Evolutionary conservation across 2,113 vertebrate genomes (phyloP), one percentile per base, ranked within the genome.

Genomic region (Podocnemis expansa): DNA sequence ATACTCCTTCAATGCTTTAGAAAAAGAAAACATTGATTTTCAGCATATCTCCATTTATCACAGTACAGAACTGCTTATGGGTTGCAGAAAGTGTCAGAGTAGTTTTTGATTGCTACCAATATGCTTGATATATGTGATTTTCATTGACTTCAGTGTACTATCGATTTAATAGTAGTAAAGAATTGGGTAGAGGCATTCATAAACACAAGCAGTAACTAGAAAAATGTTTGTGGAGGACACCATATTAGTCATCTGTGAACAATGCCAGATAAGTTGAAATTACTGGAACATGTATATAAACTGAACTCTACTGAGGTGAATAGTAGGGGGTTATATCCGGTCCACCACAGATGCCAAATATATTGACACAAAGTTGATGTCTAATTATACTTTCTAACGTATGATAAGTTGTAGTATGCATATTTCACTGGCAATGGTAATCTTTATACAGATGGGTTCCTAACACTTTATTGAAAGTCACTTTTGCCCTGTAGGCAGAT

Each of bases 1-100:
- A 76, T 76, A 43, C 24, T 43, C 45, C 41, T 41, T 22, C 73
- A 45, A 24, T 25, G 73, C 41, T 45, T 34, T 67, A 87, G 84
- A 34, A 31, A 80, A 92, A 87, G 38, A 94, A 91, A 94, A 85
- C 70, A 95, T 5, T 81, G 73, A 91, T 94, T 94, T 94, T 96
- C 31, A 84, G 43, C 95, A 94, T 81, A 41, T 43, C 87, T 94
- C 92, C 63, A 90, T 93, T 93, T 34, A 85, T 89, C 43, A 63
- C 56, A 49, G 83, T 94, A 89, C 84, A 92, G 88, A 94, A 93
- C 41, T 87, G 52, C 83, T 41, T 91, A 29, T 80, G 86, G 90
- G 70, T 81, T 1, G 1, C 1, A 2, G 89, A 78, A 58, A 67
- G 14, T 75, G 73, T 25, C 45, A 60, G 90, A 47, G 84, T 19